phyloP scores from a whole-genome alignment of 2,113 vertebrate species.

The Gracilinanus agilis region DNA sequence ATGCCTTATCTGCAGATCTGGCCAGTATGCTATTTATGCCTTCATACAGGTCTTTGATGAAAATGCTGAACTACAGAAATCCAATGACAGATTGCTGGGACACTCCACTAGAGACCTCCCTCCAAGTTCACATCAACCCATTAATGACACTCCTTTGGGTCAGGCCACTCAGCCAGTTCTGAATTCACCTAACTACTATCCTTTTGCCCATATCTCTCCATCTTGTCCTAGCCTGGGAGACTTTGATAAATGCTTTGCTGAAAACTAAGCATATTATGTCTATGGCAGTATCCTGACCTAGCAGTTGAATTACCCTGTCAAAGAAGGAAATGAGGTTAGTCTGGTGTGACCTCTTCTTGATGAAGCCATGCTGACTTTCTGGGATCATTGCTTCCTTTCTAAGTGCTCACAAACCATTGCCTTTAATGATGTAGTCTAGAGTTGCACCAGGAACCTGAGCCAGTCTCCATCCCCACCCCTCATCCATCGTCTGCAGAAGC shows the following conservation, averaged over 20 bases:
- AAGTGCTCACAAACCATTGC: not conserved
- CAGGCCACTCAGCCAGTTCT: not conserved
- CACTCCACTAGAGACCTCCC: not conserved
- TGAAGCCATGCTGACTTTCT: not conserved
- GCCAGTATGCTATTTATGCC: not conserved
- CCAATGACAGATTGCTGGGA: not conserved
- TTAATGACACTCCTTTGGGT: not conserved
- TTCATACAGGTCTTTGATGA: not conserved
- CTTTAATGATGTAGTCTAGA: not conserved
- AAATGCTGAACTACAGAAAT: not conserved
- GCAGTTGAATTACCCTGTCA: not conserved
- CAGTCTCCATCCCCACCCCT: not conserved
- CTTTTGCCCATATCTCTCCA: slow-evolving; percentile 1
- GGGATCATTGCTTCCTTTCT: not conserved
- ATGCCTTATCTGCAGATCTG: not conserved
- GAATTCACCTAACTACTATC: slow-evolving; percentile 1
- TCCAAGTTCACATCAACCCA: not conserved
- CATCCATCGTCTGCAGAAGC: not conserved
- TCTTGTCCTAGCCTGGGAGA: not conserved
- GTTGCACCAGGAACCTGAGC: not conserved
- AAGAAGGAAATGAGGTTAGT: not conserved
- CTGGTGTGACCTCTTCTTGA: not conserved
- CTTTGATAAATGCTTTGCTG: slow-evolving; percentile 8
- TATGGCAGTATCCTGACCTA: not conserved
- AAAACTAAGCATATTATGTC: slow-evolving; percentile 9